phyloP scores from a whole-genome alignment of 92 coral and sea anemone species.

The Epizoanthus fatuus region DNA sequence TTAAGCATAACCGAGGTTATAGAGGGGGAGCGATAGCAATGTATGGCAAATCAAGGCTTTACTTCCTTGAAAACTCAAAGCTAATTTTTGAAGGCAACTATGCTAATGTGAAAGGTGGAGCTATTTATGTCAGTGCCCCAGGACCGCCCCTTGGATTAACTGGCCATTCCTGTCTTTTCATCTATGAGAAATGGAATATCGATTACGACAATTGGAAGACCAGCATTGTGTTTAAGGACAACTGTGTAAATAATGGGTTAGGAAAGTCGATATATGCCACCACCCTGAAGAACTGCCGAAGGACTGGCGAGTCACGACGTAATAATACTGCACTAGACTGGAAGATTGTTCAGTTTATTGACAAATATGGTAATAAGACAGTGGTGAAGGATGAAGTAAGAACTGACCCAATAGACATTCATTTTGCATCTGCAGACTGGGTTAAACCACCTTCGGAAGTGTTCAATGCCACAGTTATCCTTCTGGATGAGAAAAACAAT shows the following conservation, averaged over 20 bases:
- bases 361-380: slow-evolving; percentile 50
- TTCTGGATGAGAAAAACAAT: slow-evolving; percentile 86
- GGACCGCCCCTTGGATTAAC: slow-evolving; percentile 83
- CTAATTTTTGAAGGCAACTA: slow-evolving; percentile 70
- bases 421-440: slow-evolving; percentile 74
- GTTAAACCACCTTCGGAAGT: slow-evolving; percentile 73
- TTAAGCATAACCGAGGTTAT: slow-evolving; percentile 74
- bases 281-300: slow-evolving; percentile 82
- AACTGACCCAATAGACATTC: slow-evolving; percentile 85
- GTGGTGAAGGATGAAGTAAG: slow-evolving; percentile 67
- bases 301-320: slow-evolving; percentile 63
- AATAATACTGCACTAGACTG: slow-evolving; percentile 77
- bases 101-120: slow-evolving; percentile 90
- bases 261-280: slow-evolving; percentile 91
- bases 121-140: slow-evolving; percentile 83
- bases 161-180: slow-evolving; percentile 81
- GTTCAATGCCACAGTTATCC: slow-evolving; percentile 71
- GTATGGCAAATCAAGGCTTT: slow-evolving; percentile 81
- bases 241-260: slow-evolving; percentile 52
- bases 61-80: slow-evolving; percentile 60
- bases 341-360: slow-evolving; percentile 75
- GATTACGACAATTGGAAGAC: slow-evolving; percentile 74
- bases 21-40: slow-evolving; percentile 95
- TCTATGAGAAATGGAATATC: slow-evolving; percentile 39
- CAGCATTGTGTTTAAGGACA: slow-evolving; percentile 76